A percentile compares a stretch with the other conserved stretches of the same genome.
These are phyloP conservation scores for Neofelis nebulosa DNA, from an alignment of 2,113 vertebrate species.

Conservation along the genomic window DNA sequence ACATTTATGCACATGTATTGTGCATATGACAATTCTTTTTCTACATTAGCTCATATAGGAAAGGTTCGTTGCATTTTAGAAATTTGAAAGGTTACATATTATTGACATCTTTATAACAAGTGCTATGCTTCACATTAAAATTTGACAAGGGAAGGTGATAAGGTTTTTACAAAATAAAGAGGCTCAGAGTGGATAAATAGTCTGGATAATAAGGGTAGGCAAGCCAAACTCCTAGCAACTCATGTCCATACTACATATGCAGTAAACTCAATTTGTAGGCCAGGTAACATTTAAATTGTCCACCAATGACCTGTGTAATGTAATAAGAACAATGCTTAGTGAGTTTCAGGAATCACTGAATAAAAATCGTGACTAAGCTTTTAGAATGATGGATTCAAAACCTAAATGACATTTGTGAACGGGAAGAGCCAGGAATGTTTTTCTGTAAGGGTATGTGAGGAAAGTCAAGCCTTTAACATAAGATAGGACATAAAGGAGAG, in stretches of 20 bases:
- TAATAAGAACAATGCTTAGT: not conserved
- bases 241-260: not conserved
- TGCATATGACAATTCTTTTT: not conserved
- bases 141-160: not conserved
- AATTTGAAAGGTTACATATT: not conserved
- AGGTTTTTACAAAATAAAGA: not conserved
- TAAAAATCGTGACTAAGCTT: not conserved
- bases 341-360: not conserved
- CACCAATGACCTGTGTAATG: not conserved
- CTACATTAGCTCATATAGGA: not conserved
- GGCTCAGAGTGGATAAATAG: not conserved
- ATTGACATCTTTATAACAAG: not conserved
- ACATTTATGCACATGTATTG: not conserved
- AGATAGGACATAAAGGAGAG: not conserved
- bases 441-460: not conserved
- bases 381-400: slow-evolving; percentile 30
- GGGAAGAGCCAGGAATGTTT: not conserved
- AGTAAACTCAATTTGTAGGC: slow-evolving; percentile 5
- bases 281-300: not conserved
- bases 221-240: not conserved
- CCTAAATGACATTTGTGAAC: slow-evolving; percentile 27
- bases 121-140: not conserved
- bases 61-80: not conserved
- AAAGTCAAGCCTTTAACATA: not conserved
- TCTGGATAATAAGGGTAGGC: not conserved